Evolutionary conservation across 2,113 vertebrate species (phyloP), one percentile per base, ranked within the genome.

Genomic region (Etheostoma cragini): DNA sequence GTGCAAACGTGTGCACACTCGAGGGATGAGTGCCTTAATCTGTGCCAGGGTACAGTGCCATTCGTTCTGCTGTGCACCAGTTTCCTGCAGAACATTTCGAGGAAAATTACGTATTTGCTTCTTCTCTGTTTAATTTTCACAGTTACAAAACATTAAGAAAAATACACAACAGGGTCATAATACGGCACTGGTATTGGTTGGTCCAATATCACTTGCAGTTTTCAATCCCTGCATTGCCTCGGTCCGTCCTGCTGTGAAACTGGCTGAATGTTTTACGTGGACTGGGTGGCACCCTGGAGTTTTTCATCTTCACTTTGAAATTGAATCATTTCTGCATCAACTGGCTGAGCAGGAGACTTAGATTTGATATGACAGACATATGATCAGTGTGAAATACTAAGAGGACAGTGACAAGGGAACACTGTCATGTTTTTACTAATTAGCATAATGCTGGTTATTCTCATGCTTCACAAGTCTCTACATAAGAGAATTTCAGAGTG

Each of bases 231-330:
- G 11, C 13, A 6, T 78, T 65, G 65, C 72, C 72, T 80, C 63
- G 3, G 70, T 60, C 46, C 58, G 22, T 81, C 75, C 86, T 77
- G 68, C 84, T 82, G 83, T 84, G 90, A 89, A 90, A 89, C 71
- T 49, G 60, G 81, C 3, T 45, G 30, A 54, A 45, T 78, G 83
- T 86, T 66, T 65, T 82, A 81, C 38, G 60, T 3, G 6, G 82
- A 84, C 75, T 74, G 78, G 83, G 76, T 69, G 78, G 66, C 72
- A 72, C 72, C 68, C 66, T 17, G 11, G 70, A 81, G 81, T 80
- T 92, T 88, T 89, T 89, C 90, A 92, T 93, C 86, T 89, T 89
- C 90, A 88, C 86, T 87, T 81, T 84, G 67, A 80, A 79, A 86
- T 49, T 21, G 45, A 87, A 83, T 84, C 19, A 81, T 68, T 58